These are phyloP conservation scores for Mechanitis mazaeus DNA, from an alignment of 2,888 invertebrate genomes.

Conservation along the genomic window DNA sequence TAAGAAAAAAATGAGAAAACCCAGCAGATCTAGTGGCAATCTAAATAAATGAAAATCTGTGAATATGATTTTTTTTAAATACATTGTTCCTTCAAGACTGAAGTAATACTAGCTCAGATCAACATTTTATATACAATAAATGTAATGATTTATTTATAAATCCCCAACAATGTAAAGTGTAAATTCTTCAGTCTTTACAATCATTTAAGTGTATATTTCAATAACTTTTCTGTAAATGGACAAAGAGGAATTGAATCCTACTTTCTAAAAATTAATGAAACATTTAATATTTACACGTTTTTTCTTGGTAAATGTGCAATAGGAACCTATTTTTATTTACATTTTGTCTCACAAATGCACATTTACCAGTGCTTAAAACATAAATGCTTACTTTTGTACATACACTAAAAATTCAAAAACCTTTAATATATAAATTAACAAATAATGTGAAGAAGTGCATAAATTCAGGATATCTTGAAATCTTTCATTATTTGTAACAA, in stretches of 20 bases:
- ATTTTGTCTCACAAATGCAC: slow-evolving; percentile 4
- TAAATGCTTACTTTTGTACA: slow-evolving; percentile 5
- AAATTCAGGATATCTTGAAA: not conserved
- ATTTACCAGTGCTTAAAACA: not conserved
- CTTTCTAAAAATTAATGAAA: too few relatives aligned
- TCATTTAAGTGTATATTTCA: slow-evolving; percentile 28
- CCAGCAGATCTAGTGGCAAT: slow-evolving; percentile 18
- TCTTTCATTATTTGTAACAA: not conserved
- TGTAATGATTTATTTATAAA: slow-evolving; percentile 34
- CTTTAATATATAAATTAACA: not conserved
- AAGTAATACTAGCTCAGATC: slow-evolving; percentile 38
- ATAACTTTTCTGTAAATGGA: slow-evolving; percentile 20
- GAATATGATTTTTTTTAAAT: slow-evolving; percentile 19
- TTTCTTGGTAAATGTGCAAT: not conserved
- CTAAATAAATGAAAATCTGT: slow-evolving; percentile 21
- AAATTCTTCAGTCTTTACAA: slow-evolving; percentile 64
- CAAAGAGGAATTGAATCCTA: not conserved
- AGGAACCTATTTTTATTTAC: slow-evolving; percentile 5
- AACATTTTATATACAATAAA: slow-evolving; percentile 35
- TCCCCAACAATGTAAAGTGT: slow-evolving; percentile 40
- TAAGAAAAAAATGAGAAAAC: slow-evolving; percentile 13
- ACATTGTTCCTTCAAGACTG: slow-evolving; percentile 35
- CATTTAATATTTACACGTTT: not conserved
- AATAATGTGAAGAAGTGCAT: not conserved
- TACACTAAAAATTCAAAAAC: not conserved